Conservation (phyloP, 2,113 vertebrate species). For the Numida meleagris region DNA sequence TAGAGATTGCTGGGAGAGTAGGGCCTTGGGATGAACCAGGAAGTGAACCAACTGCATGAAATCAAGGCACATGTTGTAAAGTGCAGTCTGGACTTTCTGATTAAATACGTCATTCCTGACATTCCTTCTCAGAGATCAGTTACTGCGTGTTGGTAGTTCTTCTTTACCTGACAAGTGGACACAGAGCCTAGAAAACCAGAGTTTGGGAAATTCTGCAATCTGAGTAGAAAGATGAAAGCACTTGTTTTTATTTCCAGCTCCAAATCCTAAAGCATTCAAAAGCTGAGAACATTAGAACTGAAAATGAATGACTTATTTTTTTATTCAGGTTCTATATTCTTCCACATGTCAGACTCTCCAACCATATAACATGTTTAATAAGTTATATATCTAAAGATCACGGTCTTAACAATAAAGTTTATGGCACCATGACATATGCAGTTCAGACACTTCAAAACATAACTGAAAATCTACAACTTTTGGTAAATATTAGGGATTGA, state of each 20-base stretch:
- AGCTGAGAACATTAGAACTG: background rate
- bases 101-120: background rate
- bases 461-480: fast-evolving
- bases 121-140: background rate
- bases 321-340: background rate
- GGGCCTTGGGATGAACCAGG: background rate
- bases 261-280: background rate
- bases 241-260: background rate
- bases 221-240: background rate
- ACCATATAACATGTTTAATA: background rate
- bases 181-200: background rate
- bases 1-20: background rate
- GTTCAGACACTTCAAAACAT: background rate
- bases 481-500: background rate
- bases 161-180: background rate
- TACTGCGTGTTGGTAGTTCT: background rate
- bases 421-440: too few species aligned
- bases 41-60: background rate
- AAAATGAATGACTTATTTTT: background rate
- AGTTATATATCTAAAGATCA: background rate
- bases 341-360: background rate
- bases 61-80: background rate
- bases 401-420: background rate
- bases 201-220: background rate
- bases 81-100: background rate